phyloP scores from a whole-genome alignment of 2,888 invertebrate genomes.

The Diarsia mendica region DNA sequence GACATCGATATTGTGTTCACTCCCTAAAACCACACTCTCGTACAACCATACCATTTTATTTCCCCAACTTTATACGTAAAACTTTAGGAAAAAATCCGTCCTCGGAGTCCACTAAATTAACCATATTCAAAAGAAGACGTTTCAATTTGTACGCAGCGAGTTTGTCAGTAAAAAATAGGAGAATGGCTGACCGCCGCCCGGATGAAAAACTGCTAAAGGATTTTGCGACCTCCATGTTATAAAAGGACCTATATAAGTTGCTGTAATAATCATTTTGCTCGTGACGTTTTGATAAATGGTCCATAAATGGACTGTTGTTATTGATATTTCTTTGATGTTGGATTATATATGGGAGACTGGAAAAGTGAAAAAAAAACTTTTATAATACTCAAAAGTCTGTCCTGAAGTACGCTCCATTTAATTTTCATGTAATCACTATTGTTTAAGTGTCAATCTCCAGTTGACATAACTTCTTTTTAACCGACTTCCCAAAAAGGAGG shows the following conservation, averaged over 20 bases:
- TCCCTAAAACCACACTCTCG: conserved; percentile 13
- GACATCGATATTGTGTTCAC: neutral
- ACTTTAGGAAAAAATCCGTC: conserved; percentile 72
- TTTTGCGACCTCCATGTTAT: conserved; percentile 46
- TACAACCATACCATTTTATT: conserved; percentile 61
- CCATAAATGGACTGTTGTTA: conserved; percentile 33
- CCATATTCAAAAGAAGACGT: conserved; percentile 80
- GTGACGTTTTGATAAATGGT: conserved; percentile 54
- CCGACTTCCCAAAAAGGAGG: too few species aligned
- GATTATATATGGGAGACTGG: neutral
- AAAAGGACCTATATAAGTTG: conserved; percentile 54
- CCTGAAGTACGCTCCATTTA: neutral
- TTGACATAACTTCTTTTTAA: neutral
- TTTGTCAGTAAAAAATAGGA: conserved; percentile 64
- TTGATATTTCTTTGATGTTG: conserved; percentile 39
- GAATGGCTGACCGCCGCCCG: conserved; percentile 61
- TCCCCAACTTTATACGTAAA: conserved; percentile 68
- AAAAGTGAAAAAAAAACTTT: neutral
- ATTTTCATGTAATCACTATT: neutral
- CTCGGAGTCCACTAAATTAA: conserved; percentile 78
- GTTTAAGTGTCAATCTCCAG: neutral
- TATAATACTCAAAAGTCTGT: neutral
- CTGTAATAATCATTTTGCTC: conserved; percentile 56
- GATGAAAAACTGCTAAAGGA: conserved; percentile 59
- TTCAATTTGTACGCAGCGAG: conserved; percentile 73